phyloP scores from a whole-genome alignment of 2,888 invertebrate species.

The Abscondita cerata region DNA sequence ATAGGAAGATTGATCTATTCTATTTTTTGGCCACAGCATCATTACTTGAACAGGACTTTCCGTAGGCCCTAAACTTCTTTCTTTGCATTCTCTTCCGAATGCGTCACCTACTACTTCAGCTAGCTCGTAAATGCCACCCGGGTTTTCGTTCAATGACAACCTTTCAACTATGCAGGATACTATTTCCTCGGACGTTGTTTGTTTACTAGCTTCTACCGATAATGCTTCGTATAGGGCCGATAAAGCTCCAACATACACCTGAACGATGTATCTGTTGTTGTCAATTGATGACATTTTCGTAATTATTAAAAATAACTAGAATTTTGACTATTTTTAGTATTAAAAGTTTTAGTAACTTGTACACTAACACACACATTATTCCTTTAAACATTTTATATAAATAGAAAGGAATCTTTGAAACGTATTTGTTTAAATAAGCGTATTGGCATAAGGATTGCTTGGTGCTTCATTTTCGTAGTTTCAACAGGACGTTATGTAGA shows the following conservation, averaged over 20 bases:
- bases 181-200: constrained; percentile 91
- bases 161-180: constrained; percentile 86
- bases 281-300: constrained; percentile 67
- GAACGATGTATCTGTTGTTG: constrained; percentile 74
- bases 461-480: constrained; percentile 29
- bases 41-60: constrained; percentile 85
- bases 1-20: constrained; percentile 64
- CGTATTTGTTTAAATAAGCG: constrained; percentile 28
- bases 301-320: constrained; percentile 49
- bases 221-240: constrained; percentile 89
- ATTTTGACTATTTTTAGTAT: constrained; percentile 7
- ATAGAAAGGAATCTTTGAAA: constrained; percentile 21
- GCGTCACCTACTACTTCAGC: constrained; percentile 89
- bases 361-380: constrained; percentile 23
- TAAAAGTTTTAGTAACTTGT: constrained; percentile 10
- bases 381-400: constrained; percentile 11
- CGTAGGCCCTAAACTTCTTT: constrained; percentile 81
- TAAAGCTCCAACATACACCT: constrained; percentile 89
- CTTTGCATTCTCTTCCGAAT: constrained; percentile 90
- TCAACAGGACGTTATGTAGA: constrained; percentile 26
- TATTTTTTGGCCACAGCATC: constrained; percentile 79
- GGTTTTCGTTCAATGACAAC: constrained; percentile 65
- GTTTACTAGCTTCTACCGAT: constrained; percentile 89
- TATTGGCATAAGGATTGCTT: constrained; percentile 21
- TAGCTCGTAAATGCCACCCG: constrained; percentile 75